Evolutionary conservation across 2,797 vertebrate species (phyloP).

Genomic region (Micromesistius poutassou): DNA sequence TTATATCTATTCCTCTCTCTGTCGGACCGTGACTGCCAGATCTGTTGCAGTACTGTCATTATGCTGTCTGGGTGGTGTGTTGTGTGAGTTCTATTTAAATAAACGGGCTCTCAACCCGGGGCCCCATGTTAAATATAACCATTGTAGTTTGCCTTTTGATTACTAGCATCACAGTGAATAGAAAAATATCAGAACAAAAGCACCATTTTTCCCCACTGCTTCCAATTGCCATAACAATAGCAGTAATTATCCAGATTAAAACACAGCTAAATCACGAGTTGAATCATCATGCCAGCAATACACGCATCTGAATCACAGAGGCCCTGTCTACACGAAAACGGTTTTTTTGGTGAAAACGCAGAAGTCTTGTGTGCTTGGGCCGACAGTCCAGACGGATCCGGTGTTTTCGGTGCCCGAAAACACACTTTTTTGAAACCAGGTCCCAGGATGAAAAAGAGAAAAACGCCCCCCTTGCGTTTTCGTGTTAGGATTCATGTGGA

Average conservation of each 20-base stretch:
- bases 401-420: no score
- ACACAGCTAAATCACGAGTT: neutral
- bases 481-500: no score
- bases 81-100: slow-evolving; percentile 37
- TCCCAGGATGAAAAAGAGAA: no score
- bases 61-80: slow-evolving; percentile 31
- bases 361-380: no score
- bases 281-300: neutral
- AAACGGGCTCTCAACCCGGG: slow-evolving; percentile 12
- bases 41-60: slow-evolving; percentile 23
- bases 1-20: neutral
- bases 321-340: no score
- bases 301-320: neutral
- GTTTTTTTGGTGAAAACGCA: no score
- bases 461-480: no score
- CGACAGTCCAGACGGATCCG: no score
- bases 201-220: neutral
- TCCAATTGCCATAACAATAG: neutral
- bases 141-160: neutral
- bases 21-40: slow-evolving; percentile 11
- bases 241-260: neutral
- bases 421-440: no score
- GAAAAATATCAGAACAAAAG: neutral
- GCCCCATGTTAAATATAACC: neutral
- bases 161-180: neutral